A percentile compares a stretch with the other conserved stretches of the same genome.
These are phyloP conservation scores for Bombus difficillimus DNA, from an alignment of 1,140 invertebrate genomes.

Conservation along the genomic window DNA sequence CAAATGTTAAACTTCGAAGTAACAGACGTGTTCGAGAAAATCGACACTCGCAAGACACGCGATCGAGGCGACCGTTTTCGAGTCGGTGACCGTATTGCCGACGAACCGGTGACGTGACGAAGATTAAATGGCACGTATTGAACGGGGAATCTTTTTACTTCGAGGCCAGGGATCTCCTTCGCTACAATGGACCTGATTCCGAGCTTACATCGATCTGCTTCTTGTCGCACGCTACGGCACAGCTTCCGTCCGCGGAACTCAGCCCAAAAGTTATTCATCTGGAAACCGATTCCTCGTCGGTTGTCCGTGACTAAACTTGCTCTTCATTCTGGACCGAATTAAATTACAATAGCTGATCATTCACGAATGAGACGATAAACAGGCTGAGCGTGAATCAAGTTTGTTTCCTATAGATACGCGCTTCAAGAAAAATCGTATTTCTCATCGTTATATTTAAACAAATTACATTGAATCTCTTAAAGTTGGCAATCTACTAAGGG, in stretches of 20 bases:
- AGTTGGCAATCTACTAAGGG: not conserved
- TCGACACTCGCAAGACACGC: not conserved
- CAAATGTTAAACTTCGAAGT: not conserved
- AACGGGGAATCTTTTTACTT: constrained; percentile 35
- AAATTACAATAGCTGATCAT: constrained; percentile 1
- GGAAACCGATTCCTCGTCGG: constrained; percentile 25
- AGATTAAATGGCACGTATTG: constrained; percentile 41
- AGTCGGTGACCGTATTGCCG: not conserved
- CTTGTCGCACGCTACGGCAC: constrained; percentile 23
- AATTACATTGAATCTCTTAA: not conserved
- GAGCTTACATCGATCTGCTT: constrained; percentile 41
- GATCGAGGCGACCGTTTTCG: not conserved
- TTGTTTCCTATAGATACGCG: not conserved
- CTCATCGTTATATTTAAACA: not conserved
- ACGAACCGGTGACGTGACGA: constrained; percentile 20
- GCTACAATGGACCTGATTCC: constrained; percentile 29
- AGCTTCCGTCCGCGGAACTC: constrained; percentile 18
- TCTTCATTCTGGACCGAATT: not conserved
- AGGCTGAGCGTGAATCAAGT: not conserved
- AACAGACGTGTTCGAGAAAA: not conserved
- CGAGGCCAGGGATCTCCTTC: constrained; percentile 6
- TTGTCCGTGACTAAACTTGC: not conserved
- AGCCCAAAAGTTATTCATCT: constrained; percentile 7
- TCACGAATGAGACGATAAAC: constrained; percentile 7
- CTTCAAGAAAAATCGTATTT: not conserved